Evolutionary conservation across 64 coral and sea anemone genomes (phyloP).

Genomic region (Anthopleura sola): DNA sequence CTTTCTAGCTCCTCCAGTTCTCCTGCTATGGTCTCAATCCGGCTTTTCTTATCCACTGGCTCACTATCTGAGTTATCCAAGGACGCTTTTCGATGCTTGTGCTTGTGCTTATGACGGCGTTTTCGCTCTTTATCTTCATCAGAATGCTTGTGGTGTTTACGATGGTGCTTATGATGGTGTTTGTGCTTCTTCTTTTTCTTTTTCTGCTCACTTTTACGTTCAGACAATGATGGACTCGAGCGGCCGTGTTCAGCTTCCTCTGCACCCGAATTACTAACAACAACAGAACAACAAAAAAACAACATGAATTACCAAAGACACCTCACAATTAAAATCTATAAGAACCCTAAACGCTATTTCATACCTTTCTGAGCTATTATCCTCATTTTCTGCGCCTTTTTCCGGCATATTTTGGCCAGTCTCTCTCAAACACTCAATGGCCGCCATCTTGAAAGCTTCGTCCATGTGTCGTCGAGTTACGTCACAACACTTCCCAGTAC

Average conservation of each 20-base stretch:
- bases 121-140: constrained; percentile 73
- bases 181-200: constrained; percentile 69
- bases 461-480: constrained; percentile 22
- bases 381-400: background rate
- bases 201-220: constrained; percentile 52
- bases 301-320: background rate
- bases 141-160: constrained; percentile 67
- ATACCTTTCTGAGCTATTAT: constrained; percentile 21
- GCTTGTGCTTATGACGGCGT: constrained; percentile 77
- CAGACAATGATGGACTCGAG: constrained; percentile 18
- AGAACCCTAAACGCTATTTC: background rate
- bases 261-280: constrained; percentile 2
- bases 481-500: background rate
- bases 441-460: constrained; percentile 25
- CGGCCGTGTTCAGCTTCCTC: background rate
- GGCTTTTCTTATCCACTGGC: constrained; percentile 48
- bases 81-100: constrained; percentile 56
- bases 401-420: background rate
- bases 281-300: background rate
- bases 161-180: constrained; percentile 65
- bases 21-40: constrained; percentile 39
- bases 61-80: constrained; percentile 26
- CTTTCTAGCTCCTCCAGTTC: constrained; percentile 85
- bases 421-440: background rate
- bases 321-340: background rate